Percentiles rank a stretch among this genome's conserved stretches.
phyloP scores from a whole-genome alignment of 37 sponge, comb jelly and placozoan species.

The Cliona cf. orientalis region DNA sequence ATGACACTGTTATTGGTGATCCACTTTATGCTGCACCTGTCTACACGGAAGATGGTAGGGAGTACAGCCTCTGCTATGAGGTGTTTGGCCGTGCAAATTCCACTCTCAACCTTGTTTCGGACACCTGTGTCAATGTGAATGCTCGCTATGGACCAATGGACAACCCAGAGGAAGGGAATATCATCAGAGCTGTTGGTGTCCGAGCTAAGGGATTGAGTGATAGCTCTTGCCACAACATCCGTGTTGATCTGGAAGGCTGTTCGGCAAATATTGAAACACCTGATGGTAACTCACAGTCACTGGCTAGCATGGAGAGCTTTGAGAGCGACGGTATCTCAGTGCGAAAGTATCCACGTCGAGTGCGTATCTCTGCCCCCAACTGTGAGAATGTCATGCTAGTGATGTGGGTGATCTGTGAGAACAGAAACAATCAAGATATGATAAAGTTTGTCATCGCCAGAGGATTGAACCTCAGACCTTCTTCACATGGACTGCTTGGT shows the following conservation, averaged over 20 bases:
- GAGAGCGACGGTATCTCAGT: conserved; percentile 20
- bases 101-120: conserved; percentile 65
- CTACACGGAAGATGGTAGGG: background rate
- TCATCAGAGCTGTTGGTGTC: conserved; percentile 58
- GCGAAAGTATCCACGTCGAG: conserved; percentile 10
- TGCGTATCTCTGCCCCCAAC: conserved; percentile 72
- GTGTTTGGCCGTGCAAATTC: conserved; percentile 45
- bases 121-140: conserved; percentile 67
- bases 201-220: conserved; percentile 30
- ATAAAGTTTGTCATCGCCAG: conserved; percentile 59
- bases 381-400: conserved; percentile 65
- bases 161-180: conserved; percentile 41
- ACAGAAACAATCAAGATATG: conserved; percentile 23
- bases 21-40: conserved; percentile 60
- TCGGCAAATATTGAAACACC: background rate
- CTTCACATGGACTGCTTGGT: conserved; percentile 86
- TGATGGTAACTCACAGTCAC: background rate
- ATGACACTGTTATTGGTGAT: conserved; percentile 66
- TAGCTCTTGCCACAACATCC: conserved; percentile 32
- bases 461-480: conserved; percentile 64
- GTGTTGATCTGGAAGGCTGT: conserved; percentile 58
- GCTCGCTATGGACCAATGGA: conserved; percentile 43
- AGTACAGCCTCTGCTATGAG: conserved; percentile 61
- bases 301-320: background rate
- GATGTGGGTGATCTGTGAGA: conserved; percentile 72